Evolutionary conservation across 1,140 invertebrate genomes (phyloP).

Genomic region (Nasonia vitripennis): DNA sequence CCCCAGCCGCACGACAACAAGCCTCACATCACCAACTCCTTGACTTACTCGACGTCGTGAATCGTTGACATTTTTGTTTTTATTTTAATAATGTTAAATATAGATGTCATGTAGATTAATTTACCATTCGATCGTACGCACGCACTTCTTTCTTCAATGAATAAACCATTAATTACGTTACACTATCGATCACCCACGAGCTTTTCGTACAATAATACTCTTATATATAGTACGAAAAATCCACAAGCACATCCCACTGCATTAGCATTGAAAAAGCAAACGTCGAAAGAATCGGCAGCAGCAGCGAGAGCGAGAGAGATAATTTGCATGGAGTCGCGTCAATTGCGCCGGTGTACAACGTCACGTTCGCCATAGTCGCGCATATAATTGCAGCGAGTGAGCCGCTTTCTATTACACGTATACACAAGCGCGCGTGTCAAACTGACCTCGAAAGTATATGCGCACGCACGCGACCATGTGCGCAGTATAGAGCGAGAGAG

Average conservation of each 20-base stretch:
- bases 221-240: no score
- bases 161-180: no score
- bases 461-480: no score
- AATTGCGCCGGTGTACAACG: not conserved
- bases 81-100: not conserved
- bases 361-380: not conserved
- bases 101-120: not conserved
- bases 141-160: no score
- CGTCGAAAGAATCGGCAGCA: not conserved
- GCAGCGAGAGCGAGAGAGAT: not conserved
- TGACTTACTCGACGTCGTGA: slow-evolving; percentile 10
- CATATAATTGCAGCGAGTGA: not conserved
- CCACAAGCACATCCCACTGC: not conserved
- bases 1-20: not conserved
- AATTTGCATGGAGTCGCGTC: not conserved
- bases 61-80: not conserved
- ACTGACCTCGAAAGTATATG: not conserved
- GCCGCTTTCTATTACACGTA: not conserved
- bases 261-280: not conserved
- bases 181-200: no score
- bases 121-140: not conserved
- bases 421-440: not conserved
- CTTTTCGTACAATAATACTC: no score
- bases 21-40: slow-evolving; percentile 24
- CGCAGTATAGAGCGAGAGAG: no score